A percentile compares a stretch with the other conserved stretches of the same genome.
phyloP scores from a whole-genome alignment of 2,113 vertebrate species.

The Oceanites oceanicus region DNA sequence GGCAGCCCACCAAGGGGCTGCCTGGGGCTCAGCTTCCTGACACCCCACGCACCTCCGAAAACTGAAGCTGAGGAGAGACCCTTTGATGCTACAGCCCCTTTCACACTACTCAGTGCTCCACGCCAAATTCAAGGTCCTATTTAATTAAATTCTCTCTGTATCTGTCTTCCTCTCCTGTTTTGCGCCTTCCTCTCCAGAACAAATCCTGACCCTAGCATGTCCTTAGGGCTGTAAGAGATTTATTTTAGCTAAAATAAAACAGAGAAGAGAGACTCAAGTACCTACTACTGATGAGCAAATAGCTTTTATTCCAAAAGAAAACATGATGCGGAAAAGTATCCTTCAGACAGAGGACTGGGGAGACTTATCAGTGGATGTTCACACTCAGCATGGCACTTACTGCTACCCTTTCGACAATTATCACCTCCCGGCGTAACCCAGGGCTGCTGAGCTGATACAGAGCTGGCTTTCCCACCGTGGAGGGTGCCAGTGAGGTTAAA shows the following conservation, averaged over 20 bases:
- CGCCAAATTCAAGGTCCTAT: neutral
- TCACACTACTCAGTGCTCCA: rapidly evolving
- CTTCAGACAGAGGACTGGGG: neutral
- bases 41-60: neutral
- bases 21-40: neutral
- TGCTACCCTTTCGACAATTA: neutral
- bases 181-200: neutral
- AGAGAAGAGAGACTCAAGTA: neutral
- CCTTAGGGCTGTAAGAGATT: neutral
- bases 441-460: neutral
- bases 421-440: neutral
- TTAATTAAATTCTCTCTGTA: neutral
- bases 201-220: neutral
- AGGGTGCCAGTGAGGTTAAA: neutral
- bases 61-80: neutral
- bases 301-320: neutral
- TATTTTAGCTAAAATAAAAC: neutral
- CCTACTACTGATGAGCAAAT: neutral
- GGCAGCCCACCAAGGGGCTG: neutral
- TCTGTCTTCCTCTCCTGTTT: neutral
- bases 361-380: neutral
- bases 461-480: neutral
- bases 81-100: neutral
- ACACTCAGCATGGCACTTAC: neutral
- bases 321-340: neutral